Conservation (phyloP, 2,888 invertebrate genomes). For the Ectemnius continuus region DNA sequence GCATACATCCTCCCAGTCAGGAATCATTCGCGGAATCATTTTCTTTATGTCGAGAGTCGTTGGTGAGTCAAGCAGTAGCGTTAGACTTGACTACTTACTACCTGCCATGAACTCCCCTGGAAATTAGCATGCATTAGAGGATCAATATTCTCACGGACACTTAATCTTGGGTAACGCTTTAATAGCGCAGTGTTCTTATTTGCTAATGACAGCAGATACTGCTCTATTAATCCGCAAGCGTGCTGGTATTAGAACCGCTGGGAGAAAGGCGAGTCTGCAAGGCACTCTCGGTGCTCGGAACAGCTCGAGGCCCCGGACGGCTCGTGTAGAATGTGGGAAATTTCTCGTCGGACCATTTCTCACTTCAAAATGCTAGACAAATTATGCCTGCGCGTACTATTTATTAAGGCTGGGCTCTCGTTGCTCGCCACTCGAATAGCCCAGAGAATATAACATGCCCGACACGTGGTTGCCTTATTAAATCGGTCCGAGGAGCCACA, state of each 20-base stretch:
- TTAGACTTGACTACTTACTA: neutral
- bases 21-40: no score
- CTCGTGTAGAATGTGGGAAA: constrained; percentile 6
- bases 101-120: neutral
- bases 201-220: neutral
- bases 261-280: neutral
- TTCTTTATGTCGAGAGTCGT: neutral
- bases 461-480: neutral
- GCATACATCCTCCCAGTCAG: neutral
- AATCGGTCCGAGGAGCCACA: neutral
- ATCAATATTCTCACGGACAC: neutral
- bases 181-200: neutral
- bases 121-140: neutral
- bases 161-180: neutral
- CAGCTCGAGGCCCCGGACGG: neutral
- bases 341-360: constrained; percentile 7
- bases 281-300: neutral
- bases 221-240: neutral
- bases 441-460: neutral
- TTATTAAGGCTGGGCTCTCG: neutral
- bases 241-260: neutral
- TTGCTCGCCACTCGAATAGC: neutral
- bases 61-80: neutral
- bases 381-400: constrained; percentile 5
- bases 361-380: constrained; percentile 1